Conservation (phyloP, 2,888 invertebrate species). For the Masnerella sp. region DNA sequence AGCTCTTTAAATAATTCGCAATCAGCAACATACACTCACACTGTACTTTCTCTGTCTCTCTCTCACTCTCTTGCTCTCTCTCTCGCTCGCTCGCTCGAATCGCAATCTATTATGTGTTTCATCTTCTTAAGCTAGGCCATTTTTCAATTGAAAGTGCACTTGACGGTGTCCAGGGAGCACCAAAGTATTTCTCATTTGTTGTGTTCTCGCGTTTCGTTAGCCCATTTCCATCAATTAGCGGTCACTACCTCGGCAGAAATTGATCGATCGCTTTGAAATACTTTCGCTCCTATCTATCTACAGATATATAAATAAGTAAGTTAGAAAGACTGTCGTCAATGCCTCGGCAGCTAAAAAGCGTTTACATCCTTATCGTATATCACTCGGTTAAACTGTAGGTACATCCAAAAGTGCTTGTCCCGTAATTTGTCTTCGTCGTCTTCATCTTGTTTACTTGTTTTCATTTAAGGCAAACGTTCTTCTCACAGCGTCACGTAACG, state of each 20-base stretch:
- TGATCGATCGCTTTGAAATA: conserved; percentile 71
- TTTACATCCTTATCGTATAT: conserved; percentile 69
- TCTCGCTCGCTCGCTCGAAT: conserved; percentile 38
- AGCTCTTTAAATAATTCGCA: conserved; percentile 74
- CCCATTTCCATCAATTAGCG: conserved; percentile 59
- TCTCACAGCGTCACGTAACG: conserved; percentile 61
- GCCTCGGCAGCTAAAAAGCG: conserved; percentile 62
- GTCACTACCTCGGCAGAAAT: conserved; percentile 75
- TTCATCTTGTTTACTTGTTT: background rate
- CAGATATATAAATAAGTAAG: conserved; percentile 58
- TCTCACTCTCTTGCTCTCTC: conserved; percentile 32
- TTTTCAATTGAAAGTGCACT: conserved; percentile 76
- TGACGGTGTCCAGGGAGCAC: conserved; percentile 77
- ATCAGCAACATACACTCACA: conserved; percentile 70
- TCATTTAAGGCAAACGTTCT: conserved; percentile 71
- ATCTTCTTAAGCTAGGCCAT: conserved; percentile 75
- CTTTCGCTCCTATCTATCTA: conserved; percentile 62
- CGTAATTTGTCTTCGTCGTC: conserved; percentile 6
- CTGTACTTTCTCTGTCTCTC: conserved; percentile 34
- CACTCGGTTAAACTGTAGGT: conserved; percentile 70
- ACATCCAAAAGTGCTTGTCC: conserved; percentile 64
- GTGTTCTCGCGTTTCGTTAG: conserved; percentile 24
- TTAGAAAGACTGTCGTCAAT: conserved; percentile 62
- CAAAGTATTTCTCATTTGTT: conserved; percentile 66
- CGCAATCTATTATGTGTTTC: conserved; percentile 47